phyloP scores from a whole-genome alignment of 2,888 invertebrate species.

The Rotaria macrura region DNA sequence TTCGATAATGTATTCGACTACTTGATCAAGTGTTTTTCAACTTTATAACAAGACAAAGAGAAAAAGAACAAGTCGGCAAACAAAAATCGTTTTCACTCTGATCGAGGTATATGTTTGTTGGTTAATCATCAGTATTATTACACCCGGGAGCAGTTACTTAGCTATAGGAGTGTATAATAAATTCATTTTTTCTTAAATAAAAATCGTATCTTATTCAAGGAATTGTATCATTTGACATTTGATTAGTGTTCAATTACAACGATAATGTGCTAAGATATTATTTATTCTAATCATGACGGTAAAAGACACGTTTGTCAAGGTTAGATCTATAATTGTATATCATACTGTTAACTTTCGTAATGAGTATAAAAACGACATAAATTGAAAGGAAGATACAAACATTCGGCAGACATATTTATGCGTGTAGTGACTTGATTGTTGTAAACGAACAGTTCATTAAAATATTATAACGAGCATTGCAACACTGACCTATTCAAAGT shows the following conservation, averaged over 20 bases:
- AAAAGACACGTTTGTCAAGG: background rate
- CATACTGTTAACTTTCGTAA: background rate
- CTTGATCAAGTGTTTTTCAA: slow-evolving; percentile 21
- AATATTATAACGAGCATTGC: background rate
- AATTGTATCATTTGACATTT: background rate
- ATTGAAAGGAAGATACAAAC: background rate
- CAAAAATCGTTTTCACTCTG: background rate
- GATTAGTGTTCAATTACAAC: background rate
- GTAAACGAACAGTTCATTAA: background rate
- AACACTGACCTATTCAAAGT: background rate
- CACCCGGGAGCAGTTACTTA: background rate
- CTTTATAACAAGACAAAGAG: background rate
- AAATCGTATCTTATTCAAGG: background rate
- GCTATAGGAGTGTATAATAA: background rate
- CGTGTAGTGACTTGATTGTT: background rate
- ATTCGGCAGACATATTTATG: background rate
- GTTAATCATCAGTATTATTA: background rate
- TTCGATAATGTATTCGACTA: slow-evolving; percentile 10
- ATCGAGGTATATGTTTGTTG: background rate
- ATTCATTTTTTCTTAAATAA: background rate
- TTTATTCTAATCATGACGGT: background rate
- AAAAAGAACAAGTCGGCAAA: background rate
- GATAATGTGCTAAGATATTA: background rate
- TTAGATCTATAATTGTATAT: background rate
- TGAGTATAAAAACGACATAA: background rate